Evolutionary conservation across 1,140 invertebrate genomes (phyloP), one percentile per base, ranked within the genome.

Genomic region (Gryon sp.): DNA sequence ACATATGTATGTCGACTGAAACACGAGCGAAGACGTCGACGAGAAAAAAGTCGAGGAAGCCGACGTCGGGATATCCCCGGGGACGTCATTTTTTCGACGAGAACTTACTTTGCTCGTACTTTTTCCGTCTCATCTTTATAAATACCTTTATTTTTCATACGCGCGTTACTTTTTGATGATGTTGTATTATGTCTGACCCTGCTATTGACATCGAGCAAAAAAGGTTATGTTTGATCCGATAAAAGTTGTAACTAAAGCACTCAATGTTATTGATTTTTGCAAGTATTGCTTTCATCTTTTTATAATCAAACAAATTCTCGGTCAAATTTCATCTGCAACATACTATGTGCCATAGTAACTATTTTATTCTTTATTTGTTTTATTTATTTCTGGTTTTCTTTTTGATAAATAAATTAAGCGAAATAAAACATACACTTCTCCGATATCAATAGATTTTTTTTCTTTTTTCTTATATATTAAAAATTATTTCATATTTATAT

Each of bases 1-100:
- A 63, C 73, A 76, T 76, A 63, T 69, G 63, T 68, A 76, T 62
- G 63, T 32, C 48, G 40, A n/a, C 19, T 55, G 57, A 63, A 68
- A 57, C 63, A 63, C 55, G 41, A 62, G 14, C 52, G 45, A 53
- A 45, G 53, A 36, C 38, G 45, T 48, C 30, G 57, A 22, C 4
- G 18, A 30, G 30, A 12, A 63, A 68, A 68, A 69, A 55, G 34
- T 22, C 14, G 38, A 45, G 28, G 50, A 55, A 62, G 53, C 32
- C 52, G 52, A 38, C 26, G 36, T 12, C 57, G 32, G 46, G 18
- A 5, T n/a, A n/a, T 62, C 68, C 50, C 57, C 9, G 1, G 68
- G 57, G 68, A 72, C 48, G 38, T 53, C 66, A 55, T 62, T 72
- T 6, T 53, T 60, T 34, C 53, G 53, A 52, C 53, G 38, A 60